Evolutionary conservation across 2,888 invertebrate species (phyloP).

Genomic region (Mantis religiosa): DNA sequence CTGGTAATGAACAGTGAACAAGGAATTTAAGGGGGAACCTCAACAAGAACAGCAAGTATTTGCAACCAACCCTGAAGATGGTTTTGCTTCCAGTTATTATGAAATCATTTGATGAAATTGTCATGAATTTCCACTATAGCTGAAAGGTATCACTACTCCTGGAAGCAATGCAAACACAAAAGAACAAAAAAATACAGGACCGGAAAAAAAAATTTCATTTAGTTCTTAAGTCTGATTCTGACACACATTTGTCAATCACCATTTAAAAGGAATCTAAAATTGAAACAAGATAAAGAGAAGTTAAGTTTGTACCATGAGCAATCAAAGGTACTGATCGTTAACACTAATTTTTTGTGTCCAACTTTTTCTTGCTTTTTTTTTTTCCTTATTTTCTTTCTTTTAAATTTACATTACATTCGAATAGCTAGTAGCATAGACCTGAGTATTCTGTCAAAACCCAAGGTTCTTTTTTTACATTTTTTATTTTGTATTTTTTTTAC

Average conservation of each 20-base stretch:
- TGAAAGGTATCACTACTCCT: neutral
- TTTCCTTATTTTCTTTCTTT: neutral
- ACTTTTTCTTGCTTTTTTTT: neutral
- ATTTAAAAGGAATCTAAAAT: constrained; percentile 4
- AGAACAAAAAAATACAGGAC: neutral
- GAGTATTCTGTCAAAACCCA: constrained; percentile 23
- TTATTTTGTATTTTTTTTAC: neutral
- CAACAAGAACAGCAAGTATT: constrained; percentile 10
- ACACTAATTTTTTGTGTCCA: neutral
- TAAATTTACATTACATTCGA: constrained; percentile 14
- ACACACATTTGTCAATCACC: neutral
- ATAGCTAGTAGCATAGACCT: constrained; percentile 19
- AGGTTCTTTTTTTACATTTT: constrained; percentile 14
- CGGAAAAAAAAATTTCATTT: neutral
- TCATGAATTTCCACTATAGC: neutral
- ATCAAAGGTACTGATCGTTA: constrained; percentile 4
- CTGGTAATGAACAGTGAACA: neutral
- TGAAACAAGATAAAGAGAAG: constrained; percentile 4
- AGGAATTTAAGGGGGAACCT: neutral
- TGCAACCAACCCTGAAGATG: constrained; percentile 8
- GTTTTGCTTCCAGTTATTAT: constrained; percentile 3
- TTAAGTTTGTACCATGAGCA: constrained; percentile 17
- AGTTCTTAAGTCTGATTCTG: neutral
- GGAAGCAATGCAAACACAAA: constrained; percentile 10
- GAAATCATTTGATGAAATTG: neutral